Conservation (phyloP, 2,113 vertebrate species). For the Apodemus sylvaticus region DNA sequence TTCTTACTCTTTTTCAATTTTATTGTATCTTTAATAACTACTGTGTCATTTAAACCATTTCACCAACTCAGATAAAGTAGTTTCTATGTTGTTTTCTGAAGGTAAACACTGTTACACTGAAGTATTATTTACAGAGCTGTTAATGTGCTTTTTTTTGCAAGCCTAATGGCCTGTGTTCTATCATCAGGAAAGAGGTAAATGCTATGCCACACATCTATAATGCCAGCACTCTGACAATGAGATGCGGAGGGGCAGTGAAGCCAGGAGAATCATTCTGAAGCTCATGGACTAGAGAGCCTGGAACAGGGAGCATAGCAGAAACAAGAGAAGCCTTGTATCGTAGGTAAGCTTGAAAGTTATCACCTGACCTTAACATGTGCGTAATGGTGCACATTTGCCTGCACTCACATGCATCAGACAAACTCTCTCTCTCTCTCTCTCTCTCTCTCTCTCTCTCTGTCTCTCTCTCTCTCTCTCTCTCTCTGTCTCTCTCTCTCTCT, state of each 20-base stretch:
- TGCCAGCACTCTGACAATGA: neutral
- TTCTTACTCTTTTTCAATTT: neutral
- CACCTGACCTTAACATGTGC: neutral
- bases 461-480: too few species aligned
- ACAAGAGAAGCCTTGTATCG: neutral
- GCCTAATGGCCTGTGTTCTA: neutral
- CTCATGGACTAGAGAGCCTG: neutral
- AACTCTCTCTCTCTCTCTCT: neutral
- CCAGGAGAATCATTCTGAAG: neutral
- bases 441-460: neutral
- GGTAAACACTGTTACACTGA: neutral
- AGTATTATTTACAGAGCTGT: neutral
- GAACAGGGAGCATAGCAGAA: neutral
- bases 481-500: neutral
- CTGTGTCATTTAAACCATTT: neutral
- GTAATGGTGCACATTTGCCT: neutral
- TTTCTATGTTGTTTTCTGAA: neutral
- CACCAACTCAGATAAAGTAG: neutral
- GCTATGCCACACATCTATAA: too few species aligned
- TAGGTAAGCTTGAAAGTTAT: neutral
- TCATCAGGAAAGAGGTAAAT: neutral
- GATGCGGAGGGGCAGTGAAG: neutral
- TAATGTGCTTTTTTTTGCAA: neutral
- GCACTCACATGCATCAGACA: neutral
- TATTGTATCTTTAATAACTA: neutral